Evolutionary conservation across 1,140 invertebrate species (phyloP), one percentile per base, ranked within the genome.

Genomic region (Caenorhabditis tropicalis): DNA sequence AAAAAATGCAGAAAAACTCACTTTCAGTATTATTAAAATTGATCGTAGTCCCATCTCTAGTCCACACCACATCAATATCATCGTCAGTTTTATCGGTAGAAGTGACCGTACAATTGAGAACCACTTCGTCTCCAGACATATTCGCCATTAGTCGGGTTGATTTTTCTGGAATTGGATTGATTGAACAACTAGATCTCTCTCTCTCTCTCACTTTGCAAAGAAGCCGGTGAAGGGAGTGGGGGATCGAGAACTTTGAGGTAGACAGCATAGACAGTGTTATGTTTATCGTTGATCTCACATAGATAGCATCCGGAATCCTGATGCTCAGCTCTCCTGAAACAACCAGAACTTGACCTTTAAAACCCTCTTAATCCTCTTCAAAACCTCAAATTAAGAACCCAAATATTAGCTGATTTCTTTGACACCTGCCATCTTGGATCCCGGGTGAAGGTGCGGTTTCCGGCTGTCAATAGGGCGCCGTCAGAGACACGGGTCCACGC

Each of bases 351-450:
- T n/a, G n/a, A n/a, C n/a, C n/a, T n/a, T n/a, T n/a, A n/a, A n/a
- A 49, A 15, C 36, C 16, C 36, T 9, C 5, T 6, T 0, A 15
- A 58, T 24, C 10, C 10, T 65, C 10, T 15, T 19, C 48, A 82
- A 58, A 82, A 87, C 86, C 86, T 79, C 21, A 87, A 36, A 33
- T 88, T 87, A 9, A 87, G 82, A 16, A 87, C 82, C 86, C 86
- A 87, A 81, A 88, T 86, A 49, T 86, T 80, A 16, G 51, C 70
- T 1, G 79, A 58, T n/a, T 83, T 86, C 82, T 81, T 65, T 24
- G 86, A 87, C 16, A 87, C 85, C 43, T 87, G 86, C 31, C 85
- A 87, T 48, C 85, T 39, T 15, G 85, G 80, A 29, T 87, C 85
- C 6, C 31, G 15, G 7, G 85, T 83, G 46, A 87, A 87, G 19